phyloP scores from a whole-genome alignment of 2,113 vertebrate species.

The Ellobius talpinus region DNA sequence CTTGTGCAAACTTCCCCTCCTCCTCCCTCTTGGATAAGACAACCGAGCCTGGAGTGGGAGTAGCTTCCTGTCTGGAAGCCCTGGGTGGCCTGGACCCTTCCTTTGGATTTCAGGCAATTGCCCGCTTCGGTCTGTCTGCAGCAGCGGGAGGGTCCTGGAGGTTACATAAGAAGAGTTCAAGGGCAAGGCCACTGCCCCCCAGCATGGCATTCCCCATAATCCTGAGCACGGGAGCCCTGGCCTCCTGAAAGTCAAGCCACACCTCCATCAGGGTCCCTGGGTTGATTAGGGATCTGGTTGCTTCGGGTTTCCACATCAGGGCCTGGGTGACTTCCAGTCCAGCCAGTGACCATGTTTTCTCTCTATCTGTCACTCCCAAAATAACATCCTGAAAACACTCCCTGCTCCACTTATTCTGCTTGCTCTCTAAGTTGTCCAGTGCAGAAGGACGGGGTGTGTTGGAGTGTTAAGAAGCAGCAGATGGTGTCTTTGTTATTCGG shows the following conservation, averaged over 20 bases:
- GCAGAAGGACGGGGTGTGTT: neutral
- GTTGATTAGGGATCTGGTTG: neutral
- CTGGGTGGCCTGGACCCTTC: slow-evolving; percentile 46
- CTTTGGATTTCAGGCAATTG: slow-evolving; percentile 12
- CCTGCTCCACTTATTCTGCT: neutral
- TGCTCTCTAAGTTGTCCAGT: neutral
- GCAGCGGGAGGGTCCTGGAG: neutral
- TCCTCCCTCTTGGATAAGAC: neutral
- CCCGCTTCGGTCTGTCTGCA: neutral
- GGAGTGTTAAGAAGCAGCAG: neutral
- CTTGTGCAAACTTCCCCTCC: neutral
- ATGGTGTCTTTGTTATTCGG: neutral
- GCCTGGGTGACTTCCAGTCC: neutral
- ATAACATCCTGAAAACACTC: neutral
- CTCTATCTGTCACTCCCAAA: neutral
- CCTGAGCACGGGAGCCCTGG: neutral
- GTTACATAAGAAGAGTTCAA: neutral
- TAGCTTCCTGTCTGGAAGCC: slow-evolving; percentile 19
- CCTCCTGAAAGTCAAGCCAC: neutral
- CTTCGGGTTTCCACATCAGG: neutral
- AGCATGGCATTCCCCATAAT: neutral
- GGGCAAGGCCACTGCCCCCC: neutral
- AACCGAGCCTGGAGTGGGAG: neutral
- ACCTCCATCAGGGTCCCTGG: fast-evolving
- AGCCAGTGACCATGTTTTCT: neutral